These are phyloP conservation scores for Drosophila cyrtoloma DNA, from an alignment of 2,888 invertebrate species.

Conservation along the genomic window DNA sequence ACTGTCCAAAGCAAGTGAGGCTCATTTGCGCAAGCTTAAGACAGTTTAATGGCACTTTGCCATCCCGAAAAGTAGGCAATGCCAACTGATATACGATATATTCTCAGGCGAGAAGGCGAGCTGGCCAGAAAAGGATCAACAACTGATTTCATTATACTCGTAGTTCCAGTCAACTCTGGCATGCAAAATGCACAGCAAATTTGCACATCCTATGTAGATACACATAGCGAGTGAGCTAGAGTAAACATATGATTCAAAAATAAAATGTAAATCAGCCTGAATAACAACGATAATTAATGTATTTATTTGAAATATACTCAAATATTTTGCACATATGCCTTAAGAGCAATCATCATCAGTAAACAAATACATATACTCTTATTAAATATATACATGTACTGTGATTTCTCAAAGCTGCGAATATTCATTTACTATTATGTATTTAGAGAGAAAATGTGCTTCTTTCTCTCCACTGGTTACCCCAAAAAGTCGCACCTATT, in stretches of 20 bases:
- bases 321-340: not conserved
- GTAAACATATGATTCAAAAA: not conserved
- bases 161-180: conserved; percentile 25
- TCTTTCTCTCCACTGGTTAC: not conserved
- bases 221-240: not conserved
- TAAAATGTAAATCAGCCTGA: not conserved
- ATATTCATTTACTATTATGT: not conserved
- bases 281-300: not conserved
- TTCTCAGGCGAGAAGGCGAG: not conserved
- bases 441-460: not conserved
- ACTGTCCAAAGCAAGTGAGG: conserved; percentile 35
- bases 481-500: not conserved
- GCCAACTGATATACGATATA: conserved; percentile 25
- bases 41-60: conserved; percentile 51
- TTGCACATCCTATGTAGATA: not conserved
- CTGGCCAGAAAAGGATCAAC: not conserved
- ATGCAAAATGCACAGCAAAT: conserved; percentile 9
- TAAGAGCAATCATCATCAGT: not conserved
- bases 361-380: not conserved
- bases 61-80: conserved; percentile 1
- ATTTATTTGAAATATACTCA: not conserved
- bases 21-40: conserved; percentile 47
- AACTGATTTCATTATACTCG: conserved; percentile 33
- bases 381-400: not conserved
- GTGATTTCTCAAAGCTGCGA: not conserved